A percentile compares a stretch with the other conserved stretches of the same genome.
Evolutionary conservation across 2,797 vertebrate species (phyloP).

Genomic region (Typhlichthys subterraneus): DNA sequence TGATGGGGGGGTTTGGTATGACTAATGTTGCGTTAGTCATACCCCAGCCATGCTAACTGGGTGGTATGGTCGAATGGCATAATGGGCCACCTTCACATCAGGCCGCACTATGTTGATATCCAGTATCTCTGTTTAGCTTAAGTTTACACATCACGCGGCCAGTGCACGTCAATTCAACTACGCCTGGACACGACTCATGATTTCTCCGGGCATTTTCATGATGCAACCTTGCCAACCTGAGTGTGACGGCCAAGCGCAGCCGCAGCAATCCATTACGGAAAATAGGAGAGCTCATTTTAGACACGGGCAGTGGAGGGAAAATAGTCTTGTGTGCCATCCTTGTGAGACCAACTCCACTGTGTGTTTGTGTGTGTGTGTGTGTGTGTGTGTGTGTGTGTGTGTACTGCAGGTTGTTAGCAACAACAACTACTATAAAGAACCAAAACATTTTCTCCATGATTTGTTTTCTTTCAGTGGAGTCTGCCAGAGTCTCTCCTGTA

Average conservation of each 20-base stretch:
- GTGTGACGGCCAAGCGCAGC: slow-evolving; percentile 59
- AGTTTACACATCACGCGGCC: slow-evolving; percentile 42
- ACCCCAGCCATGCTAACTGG: slow-evolving; percentile 11
- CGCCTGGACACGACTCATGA: slow-evolving; percentile 10
- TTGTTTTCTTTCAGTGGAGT: slow-evolving; percentile 55
- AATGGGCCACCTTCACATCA: slow-evolving; percentile 23
- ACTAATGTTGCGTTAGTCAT: slow-evolving; percentile 37
- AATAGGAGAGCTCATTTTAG: slow-evolving; percentile 51
- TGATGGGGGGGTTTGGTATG: slow-evolving; percentile 15
- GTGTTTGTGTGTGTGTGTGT: slow-evolving; percentile 36
- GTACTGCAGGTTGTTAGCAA: slow-evolving; percentile 63
- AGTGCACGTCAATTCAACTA: slow-evolving; percentile 34
- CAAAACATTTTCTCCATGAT: slow-evolving; percentile 66
- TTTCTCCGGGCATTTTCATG: slow-evolving; percentile 46
- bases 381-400: slow-evolving; percentile 20
- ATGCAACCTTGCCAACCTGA: slow-evolving; percentile 48
- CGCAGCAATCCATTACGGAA: slow-evolving; percentile 59
- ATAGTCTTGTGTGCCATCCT: slow-evolving; percentile 44
- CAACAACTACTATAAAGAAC: slow-evolving; percentile 36
- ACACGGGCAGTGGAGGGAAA: slow-evolving; percentile 42
- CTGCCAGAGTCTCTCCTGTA: slow-evolving; percentile 47
- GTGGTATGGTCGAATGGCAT: slow-evolving; percentile 11
- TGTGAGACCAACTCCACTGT: slow-evolving; percentile 32
- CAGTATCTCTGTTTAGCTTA: slow-evolving; percentile 46
- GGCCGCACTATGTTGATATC: slow-evolving; percentile 10